Percentiles rank a stretch among this genome's conserved stretches.
Conservation (phyloP, 1,140 invertebrate species). For the Lutraria rhynchaena region DNA sequence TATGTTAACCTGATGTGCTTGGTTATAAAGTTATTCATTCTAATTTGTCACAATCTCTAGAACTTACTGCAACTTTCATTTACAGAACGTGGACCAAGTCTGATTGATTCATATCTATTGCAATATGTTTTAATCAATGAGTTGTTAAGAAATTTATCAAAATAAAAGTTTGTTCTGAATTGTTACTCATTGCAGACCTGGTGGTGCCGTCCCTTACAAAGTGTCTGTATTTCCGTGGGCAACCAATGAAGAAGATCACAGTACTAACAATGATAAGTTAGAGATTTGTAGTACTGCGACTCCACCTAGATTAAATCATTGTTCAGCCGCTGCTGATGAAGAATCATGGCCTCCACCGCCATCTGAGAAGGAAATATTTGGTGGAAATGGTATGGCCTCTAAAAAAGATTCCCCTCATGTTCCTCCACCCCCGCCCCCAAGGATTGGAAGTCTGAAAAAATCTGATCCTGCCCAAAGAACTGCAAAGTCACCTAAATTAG, state of each 20-base stretch:
- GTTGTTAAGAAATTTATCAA: no score
- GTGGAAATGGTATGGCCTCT: neutral
- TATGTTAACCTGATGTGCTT: no score
- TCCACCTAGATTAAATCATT: neutral
- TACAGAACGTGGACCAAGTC: no score
- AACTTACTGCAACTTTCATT: no score
- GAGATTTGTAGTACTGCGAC: slow-evolving; percentile 36
- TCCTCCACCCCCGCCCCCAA: slow-evolving; percentile 53
- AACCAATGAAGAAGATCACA: slow-evolving; percentile 1
- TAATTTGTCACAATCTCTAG: no score
- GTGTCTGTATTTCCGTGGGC: slow-evolving; percentile 43
- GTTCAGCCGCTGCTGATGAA: neutral
- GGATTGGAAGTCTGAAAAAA: slow-evolving; percentile 40
- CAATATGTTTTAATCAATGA: no score
- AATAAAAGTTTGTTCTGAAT: neutral
- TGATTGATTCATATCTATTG: no score
- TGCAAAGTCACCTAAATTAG: slow-evolving; percentile 11
- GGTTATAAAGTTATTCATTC: no score
- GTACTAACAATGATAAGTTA: neutral
- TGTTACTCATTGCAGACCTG: slow-evolving; percentile 18
- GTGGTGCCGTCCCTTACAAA: slow-evolving; percentile 45
- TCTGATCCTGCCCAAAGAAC: neutral
- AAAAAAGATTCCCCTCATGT: slow-evolving; percentile 33
- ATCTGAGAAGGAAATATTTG: neutral
- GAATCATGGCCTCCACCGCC: slow-evolving; percentile 38